Evolutionary conservation across 1,140 invertebrate genomes (phyloP).

Genomic region (Zaprionus capensis): DNA sequence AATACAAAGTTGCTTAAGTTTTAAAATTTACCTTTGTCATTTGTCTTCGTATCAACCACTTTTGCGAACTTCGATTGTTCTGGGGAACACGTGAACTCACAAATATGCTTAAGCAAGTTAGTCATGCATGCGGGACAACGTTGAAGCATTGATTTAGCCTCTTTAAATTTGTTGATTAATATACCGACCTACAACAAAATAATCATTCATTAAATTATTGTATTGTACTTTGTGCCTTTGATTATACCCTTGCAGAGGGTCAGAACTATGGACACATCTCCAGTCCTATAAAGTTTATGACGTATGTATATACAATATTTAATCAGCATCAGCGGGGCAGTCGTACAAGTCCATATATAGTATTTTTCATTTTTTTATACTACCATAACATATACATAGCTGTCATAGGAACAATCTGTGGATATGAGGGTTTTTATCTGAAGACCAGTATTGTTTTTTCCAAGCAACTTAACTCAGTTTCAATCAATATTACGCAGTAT

Average conservation of each 20-base stretch:
- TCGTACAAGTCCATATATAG: too few relatives aligned
- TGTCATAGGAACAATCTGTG: too few relatives aligned
- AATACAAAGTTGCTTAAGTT: neutral
- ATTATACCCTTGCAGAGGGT: neutral
- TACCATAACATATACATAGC: too few relatives aligned
- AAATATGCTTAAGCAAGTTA: conserved; percentile 93
- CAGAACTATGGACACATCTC: too few relatives aligned
- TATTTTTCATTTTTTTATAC: too few relatives aligned
- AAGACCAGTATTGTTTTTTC: too few relatives aligned
- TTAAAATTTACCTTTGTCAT: conserved; percentile 50
- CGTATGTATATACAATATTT: too few relatives aligned
- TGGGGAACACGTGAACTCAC: conserved; percentile 92
- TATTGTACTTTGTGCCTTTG: neutral
- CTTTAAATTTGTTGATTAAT: conserved; percentile 87
- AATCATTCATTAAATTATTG: neutral
- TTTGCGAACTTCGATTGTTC: conserved; percentile 91
- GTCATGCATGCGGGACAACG: conserved; percentile 94
- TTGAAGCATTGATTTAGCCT: conserved; percentile 88
- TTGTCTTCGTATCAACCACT: conserved; percentile 84
- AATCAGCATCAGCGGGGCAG: too few relatives aligned
- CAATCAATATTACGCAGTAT: too few relatives aligned
- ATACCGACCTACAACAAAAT: conserved; percentile 85
- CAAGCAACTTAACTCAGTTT: too few relatives aligned
- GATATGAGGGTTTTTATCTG: too few relatives aligned
- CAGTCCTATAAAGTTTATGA: too few relatives aligned